These are phyloP conservation scores for Rotaria socialis DNA, from an alignment of 2,888 invertebrate species.

Conservation along the genomic window DNA sequence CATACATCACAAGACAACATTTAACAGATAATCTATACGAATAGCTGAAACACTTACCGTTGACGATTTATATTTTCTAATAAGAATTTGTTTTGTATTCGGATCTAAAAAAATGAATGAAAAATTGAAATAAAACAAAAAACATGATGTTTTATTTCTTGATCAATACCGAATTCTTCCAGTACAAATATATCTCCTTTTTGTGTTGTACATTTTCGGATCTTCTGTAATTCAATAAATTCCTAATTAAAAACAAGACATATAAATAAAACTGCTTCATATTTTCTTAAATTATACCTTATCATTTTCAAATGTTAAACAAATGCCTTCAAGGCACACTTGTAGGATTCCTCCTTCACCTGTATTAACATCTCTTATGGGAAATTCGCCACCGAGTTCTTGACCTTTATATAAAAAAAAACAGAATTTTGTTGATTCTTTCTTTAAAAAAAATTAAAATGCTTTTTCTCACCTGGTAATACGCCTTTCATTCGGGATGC, in stretches of 20 bases:
- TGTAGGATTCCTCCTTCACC: constrained; percentile 89
- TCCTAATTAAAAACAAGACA: constrained; percentile 69
- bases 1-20: constrained; percentile 46
- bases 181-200: constrained; percentile 97
- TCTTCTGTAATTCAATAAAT: constrained; percentile 96
- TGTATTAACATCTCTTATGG: constrained; percentile 90
- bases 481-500: constrained; percentile 66
- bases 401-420: constrained; percentile 48
- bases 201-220: constrained; percentile 98
- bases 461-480: constrained; percentile 46
- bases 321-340: constrained; percentile 98
- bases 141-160: constrained; percentile 39
- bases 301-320: constrained; percentile 95
- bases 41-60: constrained; percentile 68
- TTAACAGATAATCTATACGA: constrained; percentile 48
- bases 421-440: not conserved
- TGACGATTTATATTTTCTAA: constrained; percentile 91
- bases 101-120: constrained; percentile 73
- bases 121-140: not conserved
- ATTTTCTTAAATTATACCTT: constrained; percentile 68
- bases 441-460: not conserved
- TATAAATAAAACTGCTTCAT: not conserved
- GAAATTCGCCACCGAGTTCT: constrained; percentile 79
- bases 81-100: constrained; percentile 89
- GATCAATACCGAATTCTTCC: constrained; percentile 95